Evolutionary conservation across 30 jellyfish, hydroid and myxozoan species (phyloP), one percentile per base, ranked within the genome.

Genomic region (Hydractinia symbiolongicarpus): DNA sequence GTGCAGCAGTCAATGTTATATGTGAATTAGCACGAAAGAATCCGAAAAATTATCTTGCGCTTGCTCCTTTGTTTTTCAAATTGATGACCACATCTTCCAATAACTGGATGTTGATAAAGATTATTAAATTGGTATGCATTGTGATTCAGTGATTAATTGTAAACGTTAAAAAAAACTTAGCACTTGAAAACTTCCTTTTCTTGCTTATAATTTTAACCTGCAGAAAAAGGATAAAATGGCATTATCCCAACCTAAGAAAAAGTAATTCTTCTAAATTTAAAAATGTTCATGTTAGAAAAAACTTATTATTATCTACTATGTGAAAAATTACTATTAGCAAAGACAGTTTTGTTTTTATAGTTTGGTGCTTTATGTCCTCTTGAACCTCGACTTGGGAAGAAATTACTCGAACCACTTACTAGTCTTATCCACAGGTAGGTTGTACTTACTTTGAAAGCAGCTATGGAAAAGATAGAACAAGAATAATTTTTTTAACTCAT

Each of bases 1-100:
- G 99, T 74, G 96, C 99, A 44, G 99, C 99, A 60, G 99, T 94
- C 50, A 94, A 94, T 79, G 99, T 94, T 79, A 94, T 94, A n/a
- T 94, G 99, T 57, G 99, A 94, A 69, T 92, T 94, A 56, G 99
- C 99, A 55, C 91, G 99, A 1, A 94, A 86, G 81, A 85, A 94
- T 72, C 99, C 99, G 49, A 78, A 79, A 19, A 94, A 86, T 81
- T 94, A 94, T 75, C 87, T 94, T 54, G 95, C 99, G 50, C 74
- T 94, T 81, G 99, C 99, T 17, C 99, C 99, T 8, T 71, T 94
- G 81, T 94, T 94, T 73, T 94, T 94, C 87, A 94, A 94, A 54
- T 77, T 94, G 86, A 94, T 94, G 99, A 94, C 99, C 14, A 94
- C 97, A 17, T 94, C 99, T 9, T 94, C 96, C 11, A 94, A 94